A percentile compares a stretch with the other conserved stretches of the same genome.
Evolutionary conservation across 2,888 invertebrate species (phyloP).

Genomic region (Diogma glabrata): DNA sequence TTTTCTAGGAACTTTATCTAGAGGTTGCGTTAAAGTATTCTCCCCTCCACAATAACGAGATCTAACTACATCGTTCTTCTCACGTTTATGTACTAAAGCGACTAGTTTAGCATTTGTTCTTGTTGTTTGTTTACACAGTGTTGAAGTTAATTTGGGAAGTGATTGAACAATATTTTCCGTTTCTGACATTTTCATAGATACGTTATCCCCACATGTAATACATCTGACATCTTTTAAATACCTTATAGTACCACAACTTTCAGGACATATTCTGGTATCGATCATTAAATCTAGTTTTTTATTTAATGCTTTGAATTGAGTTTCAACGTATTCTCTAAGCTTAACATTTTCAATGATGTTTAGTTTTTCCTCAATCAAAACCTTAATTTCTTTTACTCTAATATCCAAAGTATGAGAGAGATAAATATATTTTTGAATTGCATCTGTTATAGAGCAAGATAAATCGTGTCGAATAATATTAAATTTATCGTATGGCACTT

Average conservation of each 20-base stretch:
- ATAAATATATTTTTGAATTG: not conserved
- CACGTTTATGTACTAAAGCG: too few relatives aligned
- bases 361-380: not conserved
- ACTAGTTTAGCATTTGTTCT: not conserved
- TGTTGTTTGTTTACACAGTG: not conserved
- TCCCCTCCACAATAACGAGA: constrained; percentile 5
- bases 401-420: not conserved
- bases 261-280: not conserved
- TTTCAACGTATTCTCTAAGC: not conserved
- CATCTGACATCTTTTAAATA: constrained; percentile 4
- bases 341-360: not conserved
- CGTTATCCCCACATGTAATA: not conserved
- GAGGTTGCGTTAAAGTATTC: not conserved
- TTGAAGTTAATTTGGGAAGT: not conserved
- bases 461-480: constrained; percentile 1
- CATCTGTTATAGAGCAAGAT: not conserved
- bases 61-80: not conserved
- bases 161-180: not conserved
- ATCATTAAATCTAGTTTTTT: constrained; percentile 1
- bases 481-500: constrained; percentile 2
- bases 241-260: not conserved
- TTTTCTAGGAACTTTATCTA: not conserved
- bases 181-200: not conserved
- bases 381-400: not conserved
- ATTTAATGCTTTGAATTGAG: not conserved